Percentiles rank a stretch among this genome's conserved stretches.
phyloP scores from a whole-genome alignment of 2,797 vertebrate species.

The Halcyon smyrnensis region DNA sequence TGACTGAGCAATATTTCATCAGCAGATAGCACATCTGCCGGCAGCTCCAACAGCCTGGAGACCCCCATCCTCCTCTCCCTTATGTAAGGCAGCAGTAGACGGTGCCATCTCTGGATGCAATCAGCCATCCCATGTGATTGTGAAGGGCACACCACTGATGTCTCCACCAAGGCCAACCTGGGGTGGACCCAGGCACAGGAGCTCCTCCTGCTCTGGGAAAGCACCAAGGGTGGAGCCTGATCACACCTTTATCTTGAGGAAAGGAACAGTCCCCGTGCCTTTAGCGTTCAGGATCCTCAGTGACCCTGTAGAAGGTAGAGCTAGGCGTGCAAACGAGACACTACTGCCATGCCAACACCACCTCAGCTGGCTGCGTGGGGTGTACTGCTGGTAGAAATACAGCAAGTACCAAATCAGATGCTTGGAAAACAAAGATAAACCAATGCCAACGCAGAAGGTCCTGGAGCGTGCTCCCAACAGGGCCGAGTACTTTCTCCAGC shows the following conservation, averaged over 20 bases:
- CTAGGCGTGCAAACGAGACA: rapidly evolving
- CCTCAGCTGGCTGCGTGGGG: neutral
- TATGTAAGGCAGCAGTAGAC: neutral
- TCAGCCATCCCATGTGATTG: rapidly evolving
- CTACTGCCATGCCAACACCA: rapidly evolving
- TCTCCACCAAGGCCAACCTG: neutral
- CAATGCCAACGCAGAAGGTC: neutral
- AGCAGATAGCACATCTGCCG: neutral
- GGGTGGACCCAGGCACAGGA: neutral
- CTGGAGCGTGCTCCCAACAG: neutral
- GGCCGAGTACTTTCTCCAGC: rapidly evolving
- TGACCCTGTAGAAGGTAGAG: rapidly evolving
- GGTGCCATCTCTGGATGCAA: neutral
- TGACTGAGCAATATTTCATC: neutral
- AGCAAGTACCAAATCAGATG: neutral
- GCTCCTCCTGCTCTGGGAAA: neutral
- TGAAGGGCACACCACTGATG: neutral
- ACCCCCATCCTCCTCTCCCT: neutral
- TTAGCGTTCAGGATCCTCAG: neutral
- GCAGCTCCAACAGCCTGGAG: neutral
- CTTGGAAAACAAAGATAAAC: neutral
- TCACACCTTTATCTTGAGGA: neutral
- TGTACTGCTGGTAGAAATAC: neutral
- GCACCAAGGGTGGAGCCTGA: neutral
- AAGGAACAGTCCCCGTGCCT: neutral